Percentiles rank a stretch among this genome's conserved stretches.
Evolutionary conservation across 2,113 vertebrate species (phyloP).

Genomic region (Albula glossodonta): DNA sequence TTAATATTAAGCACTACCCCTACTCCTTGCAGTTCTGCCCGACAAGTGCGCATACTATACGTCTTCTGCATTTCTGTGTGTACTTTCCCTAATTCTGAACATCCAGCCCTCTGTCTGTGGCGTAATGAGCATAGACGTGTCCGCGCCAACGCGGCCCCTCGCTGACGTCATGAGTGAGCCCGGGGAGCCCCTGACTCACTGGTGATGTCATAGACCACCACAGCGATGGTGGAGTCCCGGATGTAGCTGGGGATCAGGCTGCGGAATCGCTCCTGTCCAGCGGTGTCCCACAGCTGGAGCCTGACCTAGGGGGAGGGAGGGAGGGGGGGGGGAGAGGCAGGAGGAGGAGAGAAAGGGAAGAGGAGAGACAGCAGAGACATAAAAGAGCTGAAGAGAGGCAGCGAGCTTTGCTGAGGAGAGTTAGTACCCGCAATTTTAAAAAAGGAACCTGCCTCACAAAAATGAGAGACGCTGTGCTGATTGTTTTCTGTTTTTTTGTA

Average conservation of each 20-base stretch:
- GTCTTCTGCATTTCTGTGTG: too few relatives aligned
- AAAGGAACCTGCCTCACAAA: conserved; percentile 40
- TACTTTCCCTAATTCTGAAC: too few relatives aligned
- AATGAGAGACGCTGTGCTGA: too few relatives aligned
- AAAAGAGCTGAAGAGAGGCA: conserved; percentile 15
- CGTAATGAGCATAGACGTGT: too few relatives aligned
- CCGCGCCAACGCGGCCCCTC: not conserved
- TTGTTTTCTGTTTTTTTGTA: too few relatives aligned
- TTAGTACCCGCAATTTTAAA: conserved; percentile 37
- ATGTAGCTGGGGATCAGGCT: conserved; percentile 84
- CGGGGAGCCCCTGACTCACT: conserved; percentile 74
- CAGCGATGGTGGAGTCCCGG: conserved; percentile 81
- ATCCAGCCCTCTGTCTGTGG: too few relatives aligned
- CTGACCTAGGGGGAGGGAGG: conserved; percentile 68
- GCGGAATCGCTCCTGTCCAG: conserved; percentile 81
- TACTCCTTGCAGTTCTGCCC: too few relatives aligned
- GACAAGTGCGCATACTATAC: too few relatives aligned
- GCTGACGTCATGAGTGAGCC: not conserved
- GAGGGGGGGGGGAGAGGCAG: conserved; percentile 55
- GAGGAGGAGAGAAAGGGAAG: conserved; percentile 53
- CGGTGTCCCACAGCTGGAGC: conserved; percentile 80
- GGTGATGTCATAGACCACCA: conserved; percentile 84
- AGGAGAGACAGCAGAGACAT: conserved; percentile 46
- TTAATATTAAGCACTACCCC: too few relatives aligned
- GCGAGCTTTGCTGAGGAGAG: conserved; percentile 27